Evolutionary conservation across 2,797 vertebrate species (phyloP), one percentile per base, ranked within the genome.

Genomic region (Malacoctenus gilli): DNA sequence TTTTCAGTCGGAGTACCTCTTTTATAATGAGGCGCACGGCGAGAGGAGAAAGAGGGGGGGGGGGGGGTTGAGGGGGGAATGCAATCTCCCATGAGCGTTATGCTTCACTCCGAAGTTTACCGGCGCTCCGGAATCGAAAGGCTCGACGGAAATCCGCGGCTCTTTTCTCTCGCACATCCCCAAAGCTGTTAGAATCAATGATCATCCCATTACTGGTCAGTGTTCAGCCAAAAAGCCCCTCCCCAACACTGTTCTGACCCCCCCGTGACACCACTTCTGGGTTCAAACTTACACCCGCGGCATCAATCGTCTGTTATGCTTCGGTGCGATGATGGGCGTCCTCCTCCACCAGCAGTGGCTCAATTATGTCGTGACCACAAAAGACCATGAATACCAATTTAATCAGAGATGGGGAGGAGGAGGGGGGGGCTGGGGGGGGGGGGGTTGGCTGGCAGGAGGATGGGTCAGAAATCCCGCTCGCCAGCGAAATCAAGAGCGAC

Each of bases 341-440:
- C 42, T 57, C 61, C 59, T 57, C 52, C 62, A 72, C 59, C 23
- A 8, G 56, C 71, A 75, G 72, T 30, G 32, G 65, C 82, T 85
- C 79, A 82, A 83, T 86, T 82, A 83, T 72, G 70, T 59, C 53
- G 61, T 81, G 73, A 68, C 79, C 67, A 83, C 79, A 80, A 80
- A 58, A 78, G 60, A 54, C 71, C 20, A 55, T 77, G 80, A 84
- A 88, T 87, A 82, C 63, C 72, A 84, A 86, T 85, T 77, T 81
- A 31, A 75, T 35, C 21, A 57, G 48, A 69, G 67, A 69, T 44
- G 32, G 23, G 36, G 36, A 38, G 20, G 15, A 30, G 5, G 5
- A 16, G 35, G 13, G 41, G 19, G 4, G 21, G 3, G 15, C n/a
- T 23, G 15, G 32, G 5, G 5, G 19, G 35, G 13, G 41, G 19